A percentile compares a stretch with the other conserved stretches of the same genome.
phyloP scores from a whole-genome alignment of 2,113 vertebrate genomes.

The Climacteris rufus region DNA sequence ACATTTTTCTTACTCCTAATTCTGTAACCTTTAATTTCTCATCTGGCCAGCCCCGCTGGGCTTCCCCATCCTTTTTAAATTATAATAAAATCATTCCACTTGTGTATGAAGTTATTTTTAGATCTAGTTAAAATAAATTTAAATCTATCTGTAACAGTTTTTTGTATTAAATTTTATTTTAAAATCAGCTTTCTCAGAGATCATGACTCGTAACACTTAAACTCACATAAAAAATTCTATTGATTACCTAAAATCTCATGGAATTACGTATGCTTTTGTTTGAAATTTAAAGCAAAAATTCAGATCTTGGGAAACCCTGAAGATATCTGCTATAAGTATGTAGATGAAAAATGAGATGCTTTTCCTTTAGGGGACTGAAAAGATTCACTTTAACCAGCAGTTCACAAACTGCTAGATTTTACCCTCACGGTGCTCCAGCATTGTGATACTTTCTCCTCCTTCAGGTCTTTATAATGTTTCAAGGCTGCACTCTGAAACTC shows the following conservation, averaged over 20 bases:
- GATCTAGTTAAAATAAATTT: not conserved
- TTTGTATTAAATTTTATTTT: not conserved
- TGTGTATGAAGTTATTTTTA: not conserved
- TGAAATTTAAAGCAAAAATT: not conserved
- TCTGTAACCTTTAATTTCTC: slow-evolving; percentile 22
- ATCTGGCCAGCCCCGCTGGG: not conserved
- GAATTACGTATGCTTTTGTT: not conserved
- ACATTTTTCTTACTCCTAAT: slow-evolving; percentile 15
- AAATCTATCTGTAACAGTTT: not conserved
- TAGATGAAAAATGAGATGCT: not conserved
- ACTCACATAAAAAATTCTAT: not conserved
- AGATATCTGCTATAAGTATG: not conserved
- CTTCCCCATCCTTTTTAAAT: not conserved
- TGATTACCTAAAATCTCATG: not conserved
- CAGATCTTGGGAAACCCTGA: not conserved
- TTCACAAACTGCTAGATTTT: not conserved
- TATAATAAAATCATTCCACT: not conserved
- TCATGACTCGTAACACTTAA: not conserved
- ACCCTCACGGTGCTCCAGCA: not conserved
- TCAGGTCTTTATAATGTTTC: not conserved
- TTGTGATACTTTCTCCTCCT: not conserved
- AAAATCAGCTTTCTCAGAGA: not conserved
- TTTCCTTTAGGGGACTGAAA: not conserved
- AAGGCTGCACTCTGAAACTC: not conserved
- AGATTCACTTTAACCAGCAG: not conserved